Evolutionary conservation across 2,888 invertebrate species (phyloP).

Genomic region (Drosophila mercatorum): DNA sequence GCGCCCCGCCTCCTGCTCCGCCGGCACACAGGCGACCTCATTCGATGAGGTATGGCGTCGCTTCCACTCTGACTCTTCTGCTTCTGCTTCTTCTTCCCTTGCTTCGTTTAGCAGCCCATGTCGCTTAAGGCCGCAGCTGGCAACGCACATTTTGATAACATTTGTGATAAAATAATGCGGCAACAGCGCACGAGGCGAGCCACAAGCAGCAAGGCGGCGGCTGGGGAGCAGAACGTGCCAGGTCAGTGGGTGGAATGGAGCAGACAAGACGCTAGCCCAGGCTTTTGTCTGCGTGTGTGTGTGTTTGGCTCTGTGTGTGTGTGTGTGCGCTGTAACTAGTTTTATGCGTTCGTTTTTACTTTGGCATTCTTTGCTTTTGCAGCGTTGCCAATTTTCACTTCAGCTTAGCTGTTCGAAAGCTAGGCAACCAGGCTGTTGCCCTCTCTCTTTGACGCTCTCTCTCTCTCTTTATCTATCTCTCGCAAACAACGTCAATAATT

Average conservation of each 20-base stretch:
- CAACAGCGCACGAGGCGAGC: constrained; percentile 65
- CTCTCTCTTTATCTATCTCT: neutral
- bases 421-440: constrained; percentile 26
- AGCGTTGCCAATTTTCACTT: constrained; percentile 66
- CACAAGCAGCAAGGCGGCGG: neutral
- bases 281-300: constrained; percentile 24
- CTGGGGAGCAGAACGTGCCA: constrained; percentile 62
- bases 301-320: constrained; percentile 25
- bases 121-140: constrained; percentile 65
- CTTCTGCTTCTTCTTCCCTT: neutral
- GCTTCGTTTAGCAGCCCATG: constrained; percentile 11
- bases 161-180: constrained; percentile 78
- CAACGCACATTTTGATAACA: constrained; percentile 80
- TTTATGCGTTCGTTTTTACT: constrained; percentile 75
- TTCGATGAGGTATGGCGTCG: constrained; percentile 37
- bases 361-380: constrained; percentile 62
- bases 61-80: constrained; percentile 26
- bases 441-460: constrained; percentile 10
- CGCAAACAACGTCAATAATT: constrained; percentile 60
- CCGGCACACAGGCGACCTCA: constrained; percentile 63
- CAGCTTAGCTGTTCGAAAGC: constrained; percentile 36
- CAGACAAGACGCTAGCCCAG: constrained; percentile 51
- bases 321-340: constrained; percentile 66
- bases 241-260: constrained; percentile 76
- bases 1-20: constrained; percentile 8